Base-by-base conservation (phyloP, 2,888 invertebrate genomes). In the Taphrorychus bicolor region DNA sequence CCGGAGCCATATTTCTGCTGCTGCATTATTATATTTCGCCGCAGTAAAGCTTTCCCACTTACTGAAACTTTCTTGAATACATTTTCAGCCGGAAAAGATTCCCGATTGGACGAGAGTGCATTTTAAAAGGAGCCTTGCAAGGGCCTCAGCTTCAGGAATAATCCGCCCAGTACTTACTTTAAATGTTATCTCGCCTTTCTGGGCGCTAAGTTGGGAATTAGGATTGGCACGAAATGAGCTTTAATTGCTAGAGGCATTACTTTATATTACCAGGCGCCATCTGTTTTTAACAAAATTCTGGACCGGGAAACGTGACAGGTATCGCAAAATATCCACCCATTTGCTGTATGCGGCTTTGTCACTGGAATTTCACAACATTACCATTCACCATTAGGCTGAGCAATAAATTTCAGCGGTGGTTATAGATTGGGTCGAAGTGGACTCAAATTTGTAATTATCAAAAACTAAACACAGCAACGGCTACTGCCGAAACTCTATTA, bases 31-130 rank as follows among this genome's bases (percentile, higher is more conserved):
- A 51, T 51, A 51, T 51, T 22, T 51, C 18, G 51, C 51, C 19
- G 51, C 51, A 22, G 21, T 18, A 22, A 51, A 19, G 51, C 21
- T 51, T 19, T 51, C 19, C 45, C 45, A 51, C 51, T 51, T 51
- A 51, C 7, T 22, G 45, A 14, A 51, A 51, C 51, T 51, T 51
- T 22, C 51, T 51, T 22, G 51, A 51, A 22, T 51, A 22, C 51
- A 51, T 21, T 51, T 51, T 17, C 11, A 45, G 45, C 45, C 17
- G 45, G 45, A 45, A 45, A 16, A 45, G 45, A 45, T 45, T 45
- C 14, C 5, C 4, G 45, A 45, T 45, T 45, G 45, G 45, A 45
- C 45, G 16, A 45, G 17, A 45, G 45, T 45, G 45, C 45, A 45
- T 45, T 45, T 45, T 17, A 45, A 32, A 32, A 11, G 32, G 32